phyloP scores from a whole-genome alignment of 2,797 vertebrate genomes.

The Pachyuromys duprasi region DNA sequence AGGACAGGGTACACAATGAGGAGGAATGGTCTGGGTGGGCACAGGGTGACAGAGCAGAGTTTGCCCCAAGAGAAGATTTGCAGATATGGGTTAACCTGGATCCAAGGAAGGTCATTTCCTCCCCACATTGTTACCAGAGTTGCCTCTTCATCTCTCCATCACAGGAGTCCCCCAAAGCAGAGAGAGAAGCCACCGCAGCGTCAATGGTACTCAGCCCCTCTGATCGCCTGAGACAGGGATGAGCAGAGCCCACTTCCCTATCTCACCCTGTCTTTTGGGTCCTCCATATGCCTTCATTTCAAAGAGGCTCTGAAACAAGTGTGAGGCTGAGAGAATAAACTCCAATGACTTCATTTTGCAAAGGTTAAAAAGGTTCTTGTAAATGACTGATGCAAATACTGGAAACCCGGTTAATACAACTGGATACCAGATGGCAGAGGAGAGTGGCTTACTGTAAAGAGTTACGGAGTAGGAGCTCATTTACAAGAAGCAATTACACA shows the following conservation, averaged over 20 bases:
- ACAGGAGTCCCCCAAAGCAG: accelerated
- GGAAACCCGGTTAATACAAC: conserved; percentile 90
- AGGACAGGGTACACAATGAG: background rate
- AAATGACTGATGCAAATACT: conserved; percentile 89
- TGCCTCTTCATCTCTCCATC: background rate
- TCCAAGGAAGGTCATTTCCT: background rate
- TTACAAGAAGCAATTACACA: conserved; percentile 92
- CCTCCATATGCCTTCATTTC: conserved; percentile 63
- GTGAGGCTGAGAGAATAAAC: conserved; percentile 73
- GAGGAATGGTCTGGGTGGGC: too few species aligned
- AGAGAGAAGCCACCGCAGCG: background rate
- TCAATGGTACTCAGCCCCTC: background rate
- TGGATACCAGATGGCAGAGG: conserved; percentile 89
- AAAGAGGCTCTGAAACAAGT: conserved; percentile 58
- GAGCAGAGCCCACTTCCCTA: background rate
- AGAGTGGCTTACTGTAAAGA: conserved; percentile 90
- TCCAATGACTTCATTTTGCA: conserved; percentile 86
- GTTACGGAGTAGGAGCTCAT: conserved; percentile 87
- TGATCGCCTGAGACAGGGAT: background rate
- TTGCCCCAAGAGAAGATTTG: background rate
- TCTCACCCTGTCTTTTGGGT: conserved; percentile 54
- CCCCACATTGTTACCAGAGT: background rate
- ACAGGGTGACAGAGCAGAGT: accelerated
- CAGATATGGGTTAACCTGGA: background rate
- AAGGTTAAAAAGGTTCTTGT: conserved; percentile 89